phyloP scores from a whole-genome alignment of 2,888 invertebrate genomes.

The Scaptomyza flava region DNA sequence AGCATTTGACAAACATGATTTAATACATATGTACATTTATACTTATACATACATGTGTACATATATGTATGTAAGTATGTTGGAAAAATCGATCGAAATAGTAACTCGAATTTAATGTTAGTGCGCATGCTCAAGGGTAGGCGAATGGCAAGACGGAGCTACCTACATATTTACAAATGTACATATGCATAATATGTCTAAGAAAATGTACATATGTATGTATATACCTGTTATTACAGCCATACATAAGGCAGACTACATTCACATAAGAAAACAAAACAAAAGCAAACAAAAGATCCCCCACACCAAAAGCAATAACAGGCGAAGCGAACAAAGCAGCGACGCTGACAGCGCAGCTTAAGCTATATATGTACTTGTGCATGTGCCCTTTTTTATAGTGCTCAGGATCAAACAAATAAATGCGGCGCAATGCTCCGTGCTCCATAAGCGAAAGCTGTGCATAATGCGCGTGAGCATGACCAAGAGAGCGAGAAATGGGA shows the following conservation, averaged over 20 bases:
- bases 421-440: conserved; percentile 30
- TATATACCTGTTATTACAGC: conserved; percentile 34
- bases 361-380: conserved; percentile 6
- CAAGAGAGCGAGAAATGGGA: conserved; percentile 20
- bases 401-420: conserved; percentile 44
- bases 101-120: conserved; percentile 28
- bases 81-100: conserved; percentile 64
- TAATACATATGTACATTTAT: neutral
- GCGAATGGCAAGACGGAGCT: neutral
- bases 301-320: conserved; percentile 32
- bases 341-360: conserved; percentile 19
- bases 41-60: too few relatives aligned
- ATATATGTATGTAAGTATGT: neutral
- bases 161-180: conserved; percentile 8
- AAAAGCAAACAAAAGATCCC: conserved; percentile 61
- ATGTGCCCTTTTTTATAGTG: conserved; percentile 15
- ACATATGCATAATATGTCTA: neutral
- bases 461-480: conserved; percentile 59
- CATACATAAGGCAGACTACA: conserved; percentile 40
- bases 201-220: too few relatives aligned
- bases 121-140: conserved; percentile 47
- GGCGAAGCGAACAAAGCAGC: neutral
- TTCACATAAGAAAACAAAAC: conserved; percentile 38
- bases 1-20: conserved; percentile 22
- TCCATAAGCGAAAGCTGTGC: conserved; percentile 54